These are phyloP conservation scores for Indicator maculatus DNA, from an alignment of 2,113 vertebrate genomes.

Conservation along the genomic window DNA sequence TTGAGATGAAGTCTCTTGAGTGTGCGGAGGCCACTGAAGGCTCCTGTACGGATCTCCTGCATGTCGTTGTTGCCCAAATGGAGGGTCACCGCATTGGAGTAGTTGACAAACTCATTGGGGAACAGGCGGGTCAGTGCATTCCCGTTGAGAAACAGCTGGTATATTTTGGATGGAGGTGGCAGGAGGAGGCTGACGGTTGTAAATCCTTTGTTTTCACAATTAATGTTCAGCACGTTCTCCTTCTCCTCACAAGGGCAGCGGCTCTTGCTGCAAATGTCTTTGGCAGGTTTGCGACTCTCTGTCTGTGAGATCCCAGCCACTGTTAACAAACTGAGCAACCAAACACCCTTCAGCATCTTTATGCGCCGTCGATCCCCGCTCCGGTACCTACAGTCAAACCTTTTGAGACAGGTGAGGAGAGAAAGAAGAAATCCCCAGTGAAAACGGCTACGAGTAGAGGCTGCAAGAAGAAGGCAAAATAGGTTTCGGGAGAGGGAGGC, in stretches of 20 bases:
- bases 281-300: slow-evolving; percentile 94
- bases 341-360: slow-evolving; percentile 96
- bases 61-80: slow-evolving; percentile 97
- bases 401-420: slow-evolving; percentile 47
- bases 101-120: slow-evolving; percentile 94
- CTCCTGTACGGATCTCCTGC: slow-evolving; percentile 90
- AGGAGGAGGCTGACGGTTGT: slow-evolving; percentile 89
- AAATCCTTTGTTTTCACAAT: slow-evolving; percentile 98
- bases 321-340: slow-evolving; percentile 92
- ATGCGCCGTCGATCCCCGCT: slow-evolving; percentile 73
- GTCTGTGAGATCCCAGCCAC: slow-evolving; percentile 89
- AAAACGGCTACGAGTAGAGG: slow-evolving; percentile 52
- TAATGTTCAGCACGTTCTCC: slow-evolving; percentile 94
- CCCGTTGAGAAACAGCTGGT: slow-evolving; percentile 95
- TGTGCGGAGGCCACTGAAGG: slow-evolving; percentile 90
- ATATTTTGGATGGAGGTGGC: slow-evolving; percentile 91
- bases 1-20: slow-evolving; percentile 95
- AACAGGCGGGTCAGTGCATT: slow-evolving; percentile 91
- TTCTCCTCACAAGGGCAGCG: slow-evolving; percentile 95
- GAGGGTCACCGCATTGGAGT: slow-evolving; percentile 92
- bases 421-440: slow-evolving; percentile 67
- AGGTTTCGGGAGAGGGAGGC: not conserved
- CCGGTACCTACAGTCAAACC: slow-evolving; percentile 75
- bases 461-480: not conserved
- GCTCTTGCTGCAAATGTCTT: slow-evolving; percentile 97